phyloP scores from a whole-genome alignment of 2,113 vertebrate genomes.

The Morone saxatilis region DNA sequence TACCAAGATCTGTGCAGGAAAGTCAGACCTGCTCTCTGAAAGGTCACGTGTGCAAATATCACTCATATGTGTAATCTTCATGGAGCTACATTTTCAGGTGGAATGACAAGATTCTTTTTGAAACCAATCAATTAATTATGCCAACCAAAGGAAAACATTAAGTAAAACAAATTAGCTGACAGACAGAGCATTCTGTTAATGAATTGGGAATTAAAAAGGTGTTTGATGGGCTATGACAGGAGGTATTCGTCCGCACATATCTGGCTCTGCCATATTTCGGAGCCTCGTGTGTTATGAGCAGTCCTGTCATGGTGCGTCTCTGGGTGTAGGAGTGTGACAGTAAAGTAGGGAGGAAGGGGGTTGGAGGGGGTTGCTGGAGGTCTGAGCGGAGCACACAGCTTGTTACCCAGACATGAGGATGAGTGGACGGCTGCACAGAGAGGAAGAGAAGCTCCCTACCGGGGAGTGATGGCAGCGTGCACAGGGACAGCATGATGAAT shows the following conservation, averaged over 20 bases:
- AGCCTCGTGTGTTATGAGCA: constrained; percentile 27
- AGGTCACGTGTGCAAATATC: constrained; percentile 39
- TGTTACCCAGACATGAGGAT: constrained; percentile 72
- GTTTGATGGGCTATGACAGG: constrained; percentile 42
- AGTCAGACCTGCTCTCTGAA: constrained; percentile 23
- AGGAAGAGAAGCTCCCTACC: constrained; percentile 65
- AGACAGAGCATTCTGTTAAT: constrained; percentile 37
- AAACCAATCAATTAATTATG: constrained; percentile 14
- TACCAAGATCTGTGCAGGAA: constrained; percentile 4
- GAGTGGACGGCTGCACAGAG: constrained; percentile 54
- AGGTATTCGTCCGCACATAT: constrained; percentile 48
- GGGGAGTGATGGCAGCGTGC: constrained; percentile 61
- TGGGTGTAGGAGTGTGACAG: constrained; percentile 62
- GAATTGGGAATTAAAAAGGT: constrained; percentile 35
- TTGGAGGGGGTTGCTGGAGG: constrained; percentile 25
- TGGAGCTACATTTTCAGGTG: background rate
- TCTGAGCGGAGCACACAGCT: constrained; percentile 61
- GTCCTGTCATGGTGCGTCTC: constrained; percentile 59
- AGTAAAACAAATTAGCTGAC: constrained; percentile 28
- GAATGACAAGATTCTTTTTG: background rate
- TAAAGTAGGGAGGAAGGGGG: constrained; percentile 4
- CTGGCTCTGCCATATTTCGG: constrained; percentile 47
- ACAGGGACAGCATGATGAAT: constrained; percentile 81
- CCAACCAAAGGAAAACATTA: constrained; percentile 2
- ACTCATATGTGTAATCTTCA: background rate